Evolutionary conservation across 1,140 invertebrate genomes (phyloP), one percentile per base, ranked within the genome.

Genomic region (Schmidtea mediterranea): DNA sequence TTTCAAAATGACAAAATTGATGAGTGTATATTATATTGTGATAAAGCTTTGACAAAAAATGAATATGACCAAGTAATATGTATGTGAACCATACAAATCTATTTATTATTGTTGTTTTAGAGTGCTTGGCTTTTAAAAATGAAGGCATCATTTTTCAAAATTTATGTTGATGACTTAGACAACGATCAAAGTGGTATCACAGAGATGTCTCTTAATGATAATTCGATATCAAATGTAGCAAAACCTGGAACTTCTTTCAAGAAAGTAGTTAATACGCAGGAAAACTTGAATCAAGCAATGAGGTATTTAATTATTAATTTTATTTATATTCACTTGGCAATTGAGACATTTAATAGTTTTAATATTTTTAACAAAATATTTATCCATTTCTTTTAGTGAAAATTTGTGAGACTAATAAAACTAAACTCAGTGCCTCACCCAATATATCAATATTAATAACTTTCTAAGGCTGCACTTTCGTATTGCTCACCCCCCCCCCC

Each of bases 81-180:
- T 41, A 41, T n/a, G n/a, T n/a, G n/a, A n/a, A n/a, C n/a, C n/a
- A n/a, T n/a, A n/a, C n/a, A n/a, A n/a, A n/a, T n/a, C n/a, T 41
- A 41, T 41, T 41, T 41, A 6, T 5, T 41, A 6, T 41, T 23
- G 18, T 23, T 6, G 18, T 41, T 23, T 41, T 53, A 81, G 78
- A 78, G 80, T 50, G 73, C 78, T 49, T 90, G 84, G 84, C 74
- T 76, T 53, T 63, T 90, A 52, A 90, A 90, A 72, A 80, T 84
- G 69, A 69, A 75, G 53, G 79, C 82, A n/a, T 66, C 89, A 47
- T 84, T 82, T 12, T 75, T 79, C 56, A 75, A 82, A 65, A 74
- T 87, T 37, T 83, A 81, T 62, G 74, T 90, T 1, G 84, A 90
- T 64, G 83, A 90, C 58, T 72, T 86, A 37, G 84, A 90, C 67